Base-by-base conservation (phyloP, 1,140 invertebrate species). In the Papilio polyxenes region DNA sequence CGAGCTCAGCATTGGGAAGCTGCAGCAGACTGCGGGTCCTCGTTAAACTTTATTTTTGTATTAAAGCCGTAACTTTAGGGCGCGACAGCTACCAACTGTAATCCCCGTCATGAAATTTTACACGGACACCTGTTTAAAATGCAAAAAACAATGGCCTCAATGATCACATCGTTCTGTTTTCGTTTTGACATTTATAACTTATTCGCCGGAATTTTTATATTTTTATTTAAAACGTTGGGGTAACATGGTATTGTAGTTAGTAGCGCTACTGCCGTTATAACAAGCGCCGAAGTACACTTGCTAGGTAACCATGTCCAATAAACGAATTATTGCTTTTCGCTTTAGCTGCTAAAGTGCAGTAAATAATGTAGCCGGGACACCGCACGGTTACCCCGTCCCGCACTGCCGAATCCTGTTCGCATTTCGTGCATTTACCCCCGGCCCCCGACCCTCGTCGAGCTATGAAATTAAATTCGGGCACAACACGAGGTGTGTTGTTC, bases 1-100 rank as follows among this genome's bases (percentile, higher is more conserved):
- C 89, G 88, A 77, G 89, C 89, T 90, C 88, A 91, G 88, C 91
- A 93, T 90, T 92, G 88, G 81, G 85, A 86, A 86, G 85, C 87
- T 90, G 90, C 90, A 89, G 85, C 91, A 90, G 87, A 87, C 91
- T 91, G 91, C 85, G 88, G 85, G 82, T 88, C 87, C 90, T 91
- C 91, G 92, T 92, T 90, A 92, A 92, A 93, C 89, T 92, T 93
- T 93, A 92, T 93, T 92, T 93, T 93, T 93, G 90, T 92, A 93
- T 92, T 91, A 91, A 91, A 91, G 85, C 91, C 90, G 91, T 93
- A 93, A 93, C 91, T 92, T 89, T 85, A 83, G 85, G 84, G 84
- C 85, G 88, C 87, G 83, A 87, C 87, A 85, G 81, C 87, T 87
- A 87, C 88, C 86, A 82, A 87, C 84, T 89, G 86, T 93, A 92